Evolutionary conservation across 2,113 vertebrate species (phyloP).

Genomic region (Amazona vittata): DNA sequence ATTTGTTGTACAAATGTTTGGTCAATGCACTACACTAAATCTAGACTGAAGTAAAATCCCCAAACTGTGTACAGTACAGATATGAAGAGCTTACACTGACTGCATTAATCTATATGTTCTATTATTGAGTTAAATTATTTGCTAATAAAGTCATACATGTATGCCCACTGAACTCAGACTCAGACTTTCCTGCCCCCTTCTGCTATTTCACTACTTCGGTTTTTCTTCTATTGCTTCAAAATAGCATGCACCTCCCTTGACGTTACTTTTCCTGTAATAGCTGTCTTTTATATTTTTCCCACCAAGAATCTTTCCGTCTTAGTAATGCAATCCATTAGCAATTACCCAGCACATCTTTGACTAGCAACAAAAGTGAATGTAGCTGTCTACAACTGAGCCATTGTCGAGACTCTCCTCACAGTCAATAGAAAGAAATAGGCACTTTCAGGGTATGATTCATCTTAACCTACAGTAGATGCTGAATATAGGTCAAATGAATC

Average conservation of each 20-base stretch:
- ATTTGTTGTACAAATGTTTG: not conserved
- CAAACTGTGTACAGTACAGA: not conserved
- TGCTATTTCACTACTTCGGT: not conserved
- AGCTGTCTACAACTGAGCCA: not conserved
- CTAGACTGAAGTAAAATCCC: not conserved
- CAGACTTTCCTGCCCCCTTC: not conserved
- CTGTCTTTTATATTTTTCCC: not conserved
- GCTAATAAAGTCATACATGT: not conserved
- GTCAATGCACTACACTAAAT: not conserved
- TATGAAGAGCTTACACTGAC: not conserved
- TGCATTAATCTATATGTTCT: not conserved
- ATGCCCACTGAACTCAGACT: not conserved
- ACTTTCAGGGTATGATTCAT: not conserved
- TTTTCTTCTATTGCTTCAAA: not conserved
- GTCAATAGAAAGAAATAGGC: not conserved
- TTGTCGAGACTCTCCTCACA: not conserved
- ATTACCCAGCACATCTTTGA: not conserved
- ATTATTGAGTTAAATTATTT: not conserved
- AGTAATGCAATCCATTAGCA: not conserved
- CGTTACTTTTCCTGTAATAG: not conserved
- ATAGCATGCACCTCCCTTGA: not conserved
- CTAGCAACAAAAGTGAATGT: not conserved
- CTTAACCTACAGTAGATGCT: not conserved
- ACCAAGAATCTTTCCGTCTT: not conserved
- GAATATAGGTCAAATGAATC: constrained; percentile 23